A percentile compares a stretch with the other conserved stretches of the same genome.
Evolutionary conservation across 1,140 invertebrate species (phyloP).

Genomic region (Aradophagus sp.): DNA sequence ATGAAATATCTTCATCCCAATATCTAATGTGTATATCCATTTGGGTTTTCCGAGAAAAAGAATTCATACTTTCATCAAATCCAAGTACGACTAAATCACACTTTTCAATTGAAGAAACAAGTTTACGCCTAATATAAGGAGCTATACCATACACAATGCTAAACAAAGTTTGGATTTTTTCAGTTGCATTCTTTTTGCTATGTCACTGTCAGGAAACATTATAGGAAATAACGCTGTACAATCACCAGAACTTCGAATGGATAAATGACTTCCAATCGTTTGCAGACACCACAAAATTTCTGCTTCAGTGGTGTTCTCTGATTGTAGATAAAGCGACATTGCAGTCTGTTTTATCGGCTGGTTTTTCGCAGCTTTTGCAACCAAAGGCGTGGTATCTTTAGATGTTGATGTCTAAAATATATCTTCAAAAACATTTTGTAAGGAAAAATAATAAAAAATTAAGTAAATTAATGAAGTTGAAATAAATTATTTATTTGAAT

Average conservation of each 20-base stretch:
- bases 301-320: constrained; percentile 32
- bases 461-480: no score
- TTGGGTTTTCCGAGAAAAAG: constrained; percentile 18
- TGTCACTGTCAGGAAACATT: constrained; percentile 45
- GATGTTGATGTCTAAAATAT: neutral
- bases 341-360: neutral
- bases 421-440: neutral
- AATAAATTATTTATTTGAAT: no score
- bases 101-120: neutral
- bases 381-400: neutral
- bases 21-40: constrained; percentile 39
- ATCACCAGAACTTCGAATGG: constrained; percentile 20
- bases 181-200: constrained; percentile 31
- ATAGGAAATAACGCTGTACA: constrained; percentile 14
- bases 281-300: constrained; percentile 47
- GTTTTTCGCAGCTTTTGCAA: neutral
- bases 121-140: constrained; percentile 7
- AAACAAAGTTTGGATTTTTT: constrained; percentile 9
- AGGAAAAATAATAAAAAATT: neutral
- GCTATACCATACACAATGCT: constrained; percentile 14
- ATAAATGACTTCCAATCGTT: constrained; percentile 15
- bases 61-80: constrained; percentile 45
- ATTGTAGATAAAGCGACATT: constrained; percentile 7
- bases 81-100: constrained; percentile 7
- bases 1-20: constrained; percentile 16